Percentiles rank a stretch among this genome's conserved stretches.
phyloP scores from a whole-genome alignment of 2,888 invertebrate species.

The Cactoblastis cactorum region DNA sequence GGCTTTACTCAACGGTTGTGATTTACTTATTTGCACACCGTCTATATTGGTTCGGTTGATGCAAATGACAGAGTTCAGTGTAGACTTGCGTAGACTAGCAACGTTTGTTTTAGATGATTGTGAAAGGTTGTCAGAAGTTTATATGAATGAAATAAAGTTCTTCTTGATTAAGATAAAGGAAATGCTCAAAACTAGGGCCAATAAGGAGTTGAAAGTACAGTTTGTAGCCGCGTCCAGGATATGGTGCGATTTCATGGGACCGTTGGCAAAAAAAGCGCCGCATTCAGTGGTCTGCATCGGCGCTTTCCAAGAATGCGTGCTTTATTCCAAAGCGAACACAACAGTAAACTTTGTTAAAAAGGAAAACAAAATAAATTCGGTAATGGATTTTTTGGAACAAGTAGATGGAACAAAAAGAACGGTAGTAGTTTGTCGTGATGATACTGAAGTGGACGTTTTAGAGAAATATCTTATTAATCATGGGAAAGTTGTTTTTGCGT shows the following conservation, averaged over 20 bases:
- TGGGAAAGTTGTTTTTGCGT: slow-evolving; percentile 45
- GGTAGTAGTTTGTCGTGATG: slow-evolving; percentile 81
- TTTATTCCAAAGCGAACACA: slow-evolving; percentile 81
- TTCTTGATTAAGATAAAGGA: slow-evolving; percentile 62
- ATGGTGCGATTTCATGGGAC: slow-evolving; percentile 82
- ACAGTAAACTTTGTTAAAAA: slow-evolving; percentile 53
- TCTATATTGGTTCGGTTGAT: slow-evolving; percentile 70
- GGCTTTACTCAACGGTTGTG: slow-evolving; percentile 82
- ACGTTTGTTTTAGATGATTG: slow-evolving; percentile 86
- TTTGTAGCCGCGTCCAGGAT: slow-evolving; percentile 79
- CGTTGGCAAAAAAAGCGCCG: slow-evolving; percentile 74
- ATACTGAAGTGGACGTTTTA: slow-evolving; percentile 75
- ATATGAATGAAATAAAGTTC: slow-evolving; percentile 62
- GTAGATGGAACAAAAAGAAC: slow-evolving; percentile 69
- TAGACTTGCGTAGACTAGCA: slow-evolving; percentile 81
- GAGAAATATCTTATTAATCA: slow-evolving; percentile 35
- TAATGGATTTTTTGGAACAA: slow-evolving; percentile 71
- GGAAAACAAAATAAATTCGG: slow-evolving; percentile 57
- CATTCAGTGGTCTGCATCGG: slow-evolving; percentile 84
- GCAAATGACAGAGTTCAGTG: slow-evolving; percentile 48
- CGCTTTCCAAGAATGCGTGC: slow-evolving; percentile 85
- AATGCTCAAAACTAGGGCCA: slow-evolving; percentile 57
- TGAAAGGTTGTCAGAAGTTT: slow-evolving; percentile 80
- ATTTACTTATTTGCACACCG: slow-evolving; percentile 86
- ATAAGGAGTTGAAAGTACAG: slow-evolving; percentile 74